Percentiles rank a stretch among this genome's conserved stretches.
Evolutionary conservation across 2,113 vertebrate genomes (phyloP).

Genomic region (Gyps fulvus): DNA sequence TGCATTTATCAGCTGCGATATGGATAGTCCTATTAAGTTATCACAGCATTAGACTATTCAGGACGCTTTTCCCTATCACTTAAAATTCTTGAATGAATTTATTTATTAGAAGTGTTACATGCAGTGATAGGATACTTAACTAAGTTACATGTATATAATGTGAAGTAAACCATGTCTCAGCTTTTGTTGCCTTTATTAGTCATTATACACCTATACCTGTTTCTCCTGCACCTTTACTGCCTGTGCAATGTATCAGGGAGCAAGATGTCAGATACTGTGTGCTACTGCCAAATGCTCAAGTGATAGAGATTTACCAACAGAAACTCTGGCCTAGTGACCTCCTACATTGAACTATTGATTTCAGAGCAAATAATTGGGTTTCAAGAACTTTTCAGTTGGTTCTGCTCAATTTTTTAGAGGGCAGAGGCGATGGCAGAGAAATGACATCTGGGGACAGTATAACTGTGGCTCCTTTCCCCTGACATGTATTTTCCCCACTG

Average conservation of each 20-base stretch:
- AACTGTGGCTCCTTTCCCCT: neutral
- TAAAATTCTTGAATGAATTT: neutral
- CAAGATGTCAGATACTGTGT: neutral
- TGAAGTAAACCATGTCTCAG: neutral
- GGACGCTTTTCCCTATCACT: neutral
- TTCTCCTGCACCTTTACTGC: neutral
- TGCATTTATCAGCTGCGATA: slow-evolving; percentile 12
- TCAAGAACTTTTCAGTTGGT: slow-evolving; percentile 4
- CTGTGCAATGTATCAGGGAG: neutral
- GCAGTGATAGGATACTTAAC: neutral
- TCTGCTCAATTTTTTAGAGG: neutral
- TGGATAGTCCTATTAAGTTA: slow-evolving; percentile 20
- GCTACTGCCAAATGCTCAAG: neutral
- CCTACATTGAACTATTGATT: slow-evolving; percentile 13
- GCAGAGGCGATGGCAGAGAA: neutral
- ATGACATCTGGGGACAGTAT: neutral
- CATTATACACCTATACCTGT: neutral
- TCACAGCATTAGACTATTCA: neutral
- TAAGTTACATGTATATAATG: neutral
- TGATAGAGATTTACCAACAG: neutral
- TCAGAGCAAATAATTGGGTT: slow-evolving; percentile 1
- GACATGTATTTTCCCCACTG: neutral
- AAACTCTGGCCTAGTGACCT: neutral
- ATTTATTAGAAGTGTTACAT: neutral
- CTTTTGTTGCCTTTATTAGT: neutral